A percentile compares a stretch with the other conserved stretches of the same genome.
These are phyloP conservation scores for Mythimna impura DNA, from an alignment of 2,888 invertebrate genomes.

Conservation along the genomic window DNA sequence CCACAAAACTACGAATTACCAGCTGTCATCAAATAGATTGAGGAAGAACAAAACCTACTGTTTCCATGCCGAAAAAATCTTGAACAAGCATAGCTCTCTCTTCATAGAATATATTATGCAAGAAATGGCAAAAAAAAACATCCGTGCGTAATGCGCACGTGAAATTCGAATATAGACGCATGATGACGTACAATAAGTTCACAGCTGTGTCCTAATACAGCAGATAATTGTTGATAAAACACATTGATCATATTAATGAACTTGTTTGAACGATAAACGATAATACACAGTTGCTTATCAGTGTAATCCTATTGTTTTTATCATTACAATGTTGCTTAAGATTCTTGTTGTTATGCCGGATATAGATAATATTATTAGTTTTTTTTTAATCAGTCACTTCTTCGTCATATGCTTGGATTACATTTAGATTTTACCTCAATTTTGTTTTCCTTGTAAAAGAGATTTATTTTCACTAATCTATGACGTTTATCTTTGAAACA, in stretches of 20 bases:
- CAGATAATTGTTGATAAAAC: constrained; percentile 42
- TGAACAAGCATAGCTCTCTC: not conserved
- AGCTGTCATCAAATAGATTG: not conserved
- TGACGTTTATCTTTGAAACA: not conserved
- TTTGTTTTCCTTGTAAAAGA: not conserved
- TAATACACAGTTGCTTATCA: constrained; percentile 44
- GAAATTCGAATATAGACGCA: constrained; percentile 1
- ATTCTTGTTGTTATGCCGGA: constrained; percentile 47
- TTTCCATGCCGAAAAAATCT: not conserved
- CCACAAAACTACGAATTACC: not conserved
- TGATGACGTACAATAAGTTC: constrained; percentile 36
- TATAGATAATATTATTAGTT: constrained; percentile 8
- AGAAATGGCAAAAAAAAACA: not conserved
- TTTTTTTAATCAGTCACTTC: not conserved
- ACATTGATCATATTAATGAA: constrained; percentile 35
- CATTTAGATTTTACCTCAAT: not conserved
- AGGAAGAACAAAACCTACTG: not conserved
- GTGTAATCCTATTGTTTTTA: constrained; percentile 49
- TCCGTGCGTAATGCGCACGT: constrained; percentile 10
- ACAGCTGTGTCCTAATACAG: constrained; percentile 25
- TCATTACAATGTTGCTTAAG: constrained; percentile 42
- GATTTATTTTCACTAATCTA: not conserved
- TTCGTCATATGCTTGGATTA: not conserved
- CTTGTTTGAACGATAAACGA: constrained; percentile 60
- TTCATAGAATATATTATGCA: constrained; percentile 1